Conservation (phyloP, 37 sponge, comb jelly and placozoan species). For the Halichondria panicea region DNA sequence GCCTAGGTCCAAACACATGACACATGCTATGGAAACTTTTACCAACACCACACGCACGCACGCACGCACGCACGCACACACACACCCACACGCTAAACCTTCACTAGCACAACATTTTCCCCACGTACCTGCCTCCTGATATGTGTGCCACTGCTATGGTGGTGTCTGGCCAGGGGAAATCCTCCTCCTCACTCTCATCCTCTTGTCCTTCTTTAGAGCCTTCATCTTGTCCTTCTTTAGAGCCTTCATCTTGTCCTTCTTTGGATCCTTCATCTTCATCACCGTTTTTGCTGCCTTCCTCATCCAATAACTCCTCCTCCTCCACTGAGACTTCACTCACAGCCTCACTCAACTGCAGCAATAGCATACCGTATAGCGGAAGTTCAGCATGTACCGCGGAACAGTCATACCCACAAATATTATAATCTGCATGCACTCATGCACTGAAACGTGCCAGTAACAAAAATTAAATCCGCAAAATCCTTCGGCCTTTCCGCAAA, state of each 20-base stretch:
- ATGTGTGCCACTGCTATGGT: slow-evolving; percentile 35
- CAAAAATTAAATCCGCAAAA: too few species aligned
- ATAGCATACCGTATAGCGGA: background rate
- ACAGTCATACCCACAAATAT: too few species aligned
- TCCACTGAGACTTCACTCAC: slow-evolving; percentile 1
- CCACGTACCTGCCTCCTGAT: slow-evolving; percentile 40
- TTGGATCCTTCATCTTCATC: slow-evolving; percentile 12
- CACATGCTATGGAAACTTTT: too few species aligned
- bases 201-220: slow-evolving; percentile 9
- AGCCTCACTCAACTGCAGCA: slow-evolving; percentile 16
- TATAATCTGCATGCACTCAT: background rate
- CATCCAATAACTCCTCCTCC: background rate
- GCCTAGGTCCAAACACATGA: too few species aligned
- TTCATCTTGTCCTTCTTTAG: background rate
- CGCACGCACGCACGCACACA: too few species aligned
- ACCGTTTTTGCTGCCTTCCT: background rate
- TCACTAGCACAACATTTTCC: too few species aligned
- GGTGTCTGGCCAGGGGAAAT: slow-evolving; percentile 71
- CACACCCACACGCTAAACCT: too few species aligned
- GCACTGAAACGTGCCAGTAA: background rate
- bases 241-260: slow-evolving; percentile 14
- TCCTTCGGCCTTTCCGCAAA: too few species aligned
- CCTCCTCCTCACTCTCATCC: slow-evolving; percentile 28
- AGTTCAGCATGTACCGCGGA: too few species aligned
- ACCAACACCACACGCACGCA: too few species aligned